These are phyloP conservation scores for Pantherophis vulpinus DNA, from an alignment of 2,797 vertebrate genomes.

Conservation along the genomic window DNA sequence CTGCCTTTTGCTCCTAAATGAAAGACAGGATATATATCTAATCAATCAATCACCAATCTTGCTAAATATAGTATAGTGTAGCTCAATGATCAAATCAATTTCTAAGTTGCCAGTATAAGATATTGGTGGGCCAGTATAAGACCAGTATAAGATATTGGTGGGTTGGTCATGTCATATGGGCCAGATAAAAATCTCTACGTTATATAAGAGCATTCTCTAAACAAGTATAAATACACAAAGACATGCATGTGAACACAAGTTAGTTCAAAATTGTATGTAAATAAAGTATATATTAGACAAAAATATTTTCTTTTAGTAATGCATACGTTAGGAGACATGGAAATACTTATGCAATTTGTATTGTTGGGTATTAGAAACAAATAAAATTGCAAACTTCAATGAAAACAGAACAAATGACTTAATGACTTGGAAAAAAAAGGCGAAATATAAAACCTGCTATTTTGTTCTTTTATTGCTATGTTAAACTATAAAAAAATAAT, in stretches of 20 bases:
- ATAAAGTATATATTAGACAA: neutral
- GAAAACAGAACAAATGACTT: neutral
- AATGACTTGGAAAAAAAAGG: neutral
- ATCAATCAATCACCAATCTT: neutral
- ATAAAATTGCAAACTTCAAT: neutral
- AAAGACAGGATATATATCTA: neutral
- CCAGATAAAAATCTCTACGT: neutral
- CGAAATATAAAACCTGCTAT: neutral
- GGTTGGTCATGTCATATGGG: neutral
- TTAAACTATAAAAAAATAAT: conserved; percentile 18
- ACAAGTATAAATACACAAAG: neutral
- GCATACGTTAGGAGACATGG: neutral
- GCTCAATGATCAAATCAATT: neutral
- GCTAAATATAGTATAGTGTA: neutral
- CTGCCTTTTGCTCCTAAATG: neutral
- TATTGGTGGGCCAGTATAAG: neutral
- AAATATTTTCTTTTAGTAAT: neutral
- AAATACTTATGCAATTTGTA: neutral
- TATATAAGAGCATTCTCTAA: neutral
- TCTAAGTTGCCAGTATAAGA: neutral
- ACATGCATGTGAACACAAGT: neutral
- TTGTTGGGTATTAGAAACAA: neutral
- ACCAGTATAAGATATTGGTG: neutral
- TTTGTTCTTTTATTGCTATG: conserved; percentile 37
- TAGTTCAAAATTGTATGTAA: neutral